Evolutionary conservation across 2,797 vertebrate species (phyloP).

Genomic region (Delichon dasypus): DNA sequence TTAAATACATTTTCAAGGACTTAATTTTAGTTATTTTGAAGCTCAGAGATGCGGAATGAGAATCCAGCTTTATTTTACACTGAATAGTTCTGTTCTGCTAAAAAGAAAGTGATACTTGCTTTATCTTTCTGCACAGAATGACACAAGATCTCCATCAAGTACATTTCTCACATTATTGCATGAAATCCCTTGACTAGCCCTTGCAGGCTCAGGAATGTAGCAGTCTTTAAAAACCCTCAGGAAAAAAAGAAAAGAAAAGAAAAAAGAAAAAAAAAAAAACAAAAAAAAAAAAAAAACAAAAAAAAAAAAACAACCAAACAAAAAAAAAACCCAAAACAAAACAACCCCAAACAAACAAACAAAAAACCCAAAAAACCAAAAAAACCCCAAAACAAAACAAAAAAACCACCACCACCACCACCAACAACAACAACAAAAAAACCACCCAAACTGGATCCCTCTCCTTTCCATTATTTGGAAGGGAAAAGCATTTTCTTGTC

Average conservation of each 20-base stretch:
- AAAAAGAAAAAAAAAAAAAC: too few relatives aligned
- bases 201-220: constrained; percentile 29
- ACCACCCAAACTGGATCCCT: neutral
- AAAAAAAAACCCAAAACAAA: too few relatives aligned
- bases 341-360: too few relatives aligned
- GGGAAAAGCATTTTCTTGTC: constrained; percentile 12
- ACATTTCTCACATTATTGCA: neutral
- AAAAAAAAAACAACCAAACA: too few relatives aligned
- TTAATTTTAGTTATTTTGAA: neutral
- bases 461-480: neutral
- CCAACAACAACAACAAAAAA: too few relatives aligned
- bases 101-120: neutral
- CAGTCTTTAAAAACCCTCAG: neutral
- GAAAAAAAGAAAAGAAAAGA: neutral
- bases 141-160: neutral
- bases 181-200: constrained; percentile 22
- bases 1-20: neutral
- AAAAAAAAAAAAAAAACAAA: too few relatives aligned
- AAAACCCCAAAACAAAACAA: too few relatives aligned
- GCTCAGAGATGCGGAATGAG: neutral
- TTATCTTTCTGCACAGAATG: constrained; percentile 14
- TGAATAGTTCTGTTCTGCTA: neutral
- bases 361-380: too few relatives aligned
- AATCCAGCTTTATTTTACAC: neutral
- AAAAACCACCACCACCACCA: too few relatives aligned